Base-by-base conservation (phyloP, 2,113 vertebrate genomes). In the Albula goreensis region DNA sequence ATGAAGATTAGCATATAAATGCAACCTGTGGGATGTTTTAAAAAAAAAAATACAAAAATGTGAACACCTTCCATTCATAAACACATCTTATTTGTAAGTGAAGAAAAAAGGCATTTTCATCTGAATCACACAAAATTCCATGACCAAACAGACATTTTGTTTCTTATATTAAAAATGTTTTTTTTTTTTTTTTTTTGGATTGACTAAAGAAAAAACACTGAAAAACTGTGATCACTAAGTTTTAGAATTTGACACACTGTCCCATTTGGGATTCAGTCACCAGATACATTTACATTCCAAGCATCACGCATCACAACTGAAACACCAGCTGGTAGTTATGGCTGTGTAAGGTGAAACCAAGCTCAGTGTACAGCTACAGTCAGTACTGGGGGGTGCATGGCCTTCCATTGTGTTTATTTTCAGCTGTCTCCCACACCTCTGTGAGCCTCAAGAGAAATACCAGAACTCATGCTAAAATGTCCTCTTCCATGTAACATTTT, bases 361-460 rank as follows among this genome's bases (percentile, higher is more conserved):
- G 92, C 92, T 92, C 91, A 91, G 86, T 88, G 87, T 93, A 91
- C 91, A 90, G 86, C 89, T 87, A 86, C 83, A 86, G 90, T 89
- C 88, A 50, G 90, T 90, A 41, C 31, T 41, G 31, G 31, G 31
- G 31, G 31, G 31, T 74, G 8, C 70, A 10, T 31, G 70, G 31
- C 31, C 5, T 74, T 10, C 70, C 63, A n/a, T 70, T 17, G 4
- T 70, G 22, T 22, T n/a, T 70, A 70, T 70, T 70, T 17, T 70
- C 12, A 12, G 53, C 53, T 12, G 31, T 41, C 63, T 70, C 63
- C 22, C 63, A 70, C 63, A n/a, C 19, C 63, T 13, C 63, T 3
- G 7, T 12, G 53, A 12, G 53, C 12, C 53, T 56, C 53, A 56
- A 9, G 53, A 56, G 53, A 7, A 9, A 56, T 56, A 56, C 53